Evolutionary conservation across 2,888 invertebrate species (phyloP), one percentile per base, ranked within the genome.

Genomic region (Allygus modestus): DNA sequence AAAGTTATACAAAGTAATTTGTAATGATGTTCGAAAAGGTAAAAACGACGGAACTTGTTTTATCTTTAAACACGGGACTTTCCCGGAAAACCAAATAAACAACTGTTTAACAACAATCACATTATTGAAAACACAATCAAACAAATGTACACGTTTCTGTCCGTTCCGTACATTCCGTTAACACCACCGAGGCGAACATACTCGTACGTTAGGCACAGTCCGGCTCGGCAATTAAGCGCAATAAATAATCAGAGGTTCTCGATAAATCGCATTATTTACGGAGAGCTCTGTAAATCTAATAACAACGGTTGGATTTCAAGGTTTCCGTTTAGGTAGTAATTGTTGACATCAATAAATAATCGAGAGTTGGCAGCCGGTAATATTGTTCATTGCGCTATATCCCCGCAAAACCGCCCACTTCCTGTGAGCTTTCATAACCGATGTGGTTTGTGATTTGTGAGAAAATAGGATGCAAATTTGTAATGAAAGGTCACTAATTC

Each of bases 291-390:
- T 71, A 71, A 71, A 71, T 71, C 41, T 41, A 41, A 41, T 37
- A 71, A 71, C 71, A 41, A 71, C 71, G 41, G 71, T 9, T 1
- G n/a, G 71, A 71, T 71, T 71, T 71, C 71, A 71, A 71, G 71
- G 71, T 71, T 71, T 71, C 71, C 71, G 41, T 71, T 71, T 37
- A 71, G 41, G 71, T 71, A 41, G 41, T 71, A 71, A 71, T 71
- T 71, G 71, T 71, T 71, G 41, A 71, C 71, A 41, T 65, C 71
- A 41, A 71, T 71, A 71, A 71, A 71, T 71, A 71, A 71, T 37
- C 33, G 0, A 23, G 33, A 41, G 41, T 71, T 71, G 71, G 41
- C 71, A 71, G 71, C n/a, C 23, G 41, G 41, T 37, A 71, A 41
- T 71, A n/a, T 41, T 23, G 71, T 9, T 23, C 71, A 41, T 71